phyloP scores from a whole-genome alignment of 2,888 invertebrate species.

The Sylvicola fuscatus region DNA sequence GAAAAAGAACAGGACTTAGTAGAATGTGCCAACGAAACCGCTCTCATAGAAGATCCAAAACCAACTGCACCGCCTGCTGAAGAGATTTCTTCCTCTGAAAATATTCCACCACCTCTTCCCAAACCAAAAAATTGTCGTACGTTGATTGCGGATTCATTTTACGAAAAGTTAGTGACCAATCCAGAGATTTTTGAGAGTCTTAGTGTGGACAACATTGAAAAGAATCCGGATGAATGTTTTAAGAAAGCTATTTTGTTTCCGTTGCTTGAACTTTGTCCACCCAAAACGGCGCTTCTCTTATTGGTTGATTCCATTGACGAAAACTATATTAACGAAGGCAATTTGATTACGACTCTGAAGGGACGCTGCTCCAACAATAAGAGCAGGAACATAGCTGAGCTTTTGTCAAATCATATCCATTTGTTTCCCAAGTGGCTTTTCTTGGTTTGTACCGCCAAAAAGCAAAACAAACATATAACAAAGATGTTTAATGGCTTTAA shows the following conservation, averaged over 20 bases:
- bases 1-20: no score
- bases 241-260: constrained; percentile 76
- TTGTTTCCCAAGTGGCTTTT: constrained; percentile 85
- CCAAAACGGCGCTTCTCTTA: constrained; percentile 64
- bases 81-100: constrained; percentile 7
- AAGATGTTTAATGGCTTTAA: constrained; percentile 75
- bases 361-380: constrained; percentile 19
- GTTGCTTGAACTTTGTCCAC: constrained; percentile 65
- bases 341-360: constrained; percentile 31
- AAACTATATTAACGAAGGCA: constrained; percentile 33
- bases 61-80: constrained; percentile 3
- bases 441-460: constrained; percentile 68
- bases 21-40: background rate
- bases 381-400: constrained; percentile 53
- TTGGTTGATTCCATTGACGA: constrained; percentile 90
- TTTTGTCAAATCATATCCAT: constrained; percentile 76
- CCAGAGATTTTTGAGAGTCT: constrained; percentile 66
- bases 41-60: constrained; percentile 2
- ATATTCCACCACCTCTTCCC: constrained; percentile 24
- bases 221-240: constrained; percentile 80
- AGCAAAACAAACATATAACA: constrained; percentile 64
- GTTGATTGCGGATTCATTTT: constrained; percentile 55
- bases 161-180: constrained; percentile 54
- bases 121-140: constrained; percentile 36
- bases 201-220: constrained; percentile 60